Evolutionary conservation across 2,888 invertebrate species (phyloP).

Genomic region (Limnephilus rhombicus): DNA sequence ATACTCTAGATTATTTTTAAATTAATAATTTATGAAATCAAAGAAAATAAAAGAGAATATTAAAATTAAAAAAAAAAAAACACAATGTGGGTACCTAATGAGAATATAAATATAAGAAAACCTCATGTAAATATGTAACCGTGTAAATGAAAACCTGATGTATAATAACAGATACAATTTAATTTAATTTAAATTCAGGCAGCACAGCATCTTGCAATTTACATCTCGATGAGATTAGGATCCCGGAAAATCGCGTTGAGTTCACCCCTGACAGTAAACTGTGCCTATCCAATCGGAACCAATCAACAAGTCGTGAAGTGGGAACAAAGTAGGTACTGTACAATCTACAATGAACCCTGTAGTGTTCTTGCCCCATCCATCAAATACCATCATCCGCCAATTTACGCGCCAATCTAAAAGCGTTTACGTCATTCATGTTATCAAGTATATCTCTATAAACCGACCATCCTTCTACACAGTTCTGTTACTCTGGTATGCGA

Average conservation of each 20-base stretch:
- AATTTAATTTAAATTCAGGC: too few relatives aligned
- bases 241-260: background rate
- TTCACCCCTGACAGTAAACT: background rate
- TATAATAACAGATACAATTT: too few relatives aligned
- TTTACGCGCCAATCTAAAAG: background rate
- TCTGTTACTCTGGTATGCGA: background rate
- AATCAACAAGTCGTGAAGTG: background rate
- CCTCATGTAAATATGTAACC: too few relatives aligned
- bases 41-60: too few relatives aligned
- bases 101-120: too few relatives aligned
- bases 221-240: background rate
- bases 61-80: too few relatives aligned
- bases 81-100: too few relatives aligned
- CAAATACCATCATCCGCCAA: background rate
- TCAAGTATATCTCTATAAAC: background rate
- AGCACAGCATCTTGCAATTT: background rate
- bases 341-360: background rate
- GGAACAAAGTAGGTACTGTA: background rate
- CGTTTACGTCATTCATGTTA: background rate
- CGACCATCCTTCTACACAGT: background rate
- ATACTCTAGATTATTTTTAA: too few relatives aligned
- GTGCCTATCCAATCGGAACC: background rate
- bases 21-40: too few relatives aligned
- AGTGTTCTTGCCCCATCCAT: background rate
- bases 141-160: too few relatives aligned